Conservation (phyloP, 2,113 vertebrate species). For the Neogobius melanostomus region DNA sequence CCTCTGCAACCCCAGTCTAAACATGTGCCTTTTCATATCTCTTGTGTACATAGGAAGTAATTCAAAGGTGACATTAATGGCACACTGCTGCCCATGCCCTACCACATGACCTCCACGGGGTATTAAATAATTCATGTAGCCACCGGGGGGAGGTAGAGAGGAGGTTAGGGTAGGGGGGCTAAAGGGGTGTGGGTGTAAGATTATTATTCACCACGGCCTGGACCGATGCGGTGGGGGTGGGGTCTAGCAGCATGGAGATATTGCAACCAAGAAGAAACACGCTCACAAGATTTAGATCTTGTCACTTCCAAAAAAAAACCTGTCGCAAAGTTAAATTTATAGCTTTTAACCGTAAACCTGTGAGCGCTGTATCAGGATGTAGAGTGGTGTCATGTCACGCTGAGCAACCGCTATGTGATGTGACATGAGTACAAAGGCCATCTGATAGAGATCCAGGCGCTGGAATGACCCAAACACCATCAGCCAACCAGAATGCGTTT, state of each 20-base stretch:
- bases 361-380: background rate
- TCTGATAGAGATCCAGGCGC: conserved; percentile 5
- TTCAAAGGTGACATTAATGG: conserved; percentile 9
- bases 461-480: background rate
- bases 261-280: conserved; percentile 36
- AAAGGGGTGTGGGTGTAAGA: conserved; percentile 11
- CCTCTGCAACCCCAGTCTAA: background rate
- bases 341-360: background rate
- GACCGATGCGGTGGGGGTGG: conserved; percentile 33
- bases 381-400: conserved; percentile 5
- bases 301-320: background rate
- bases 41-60: background rate
- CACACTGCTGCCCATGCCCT: conserved; percentile 1
- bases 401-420: background rate
- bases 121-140: conserved; percentile 67
- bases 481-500: conserved; percentile 16
- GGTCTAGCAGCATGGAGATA: conserved; percentile 10
- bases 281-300: conserved; percentile 27
- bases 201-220: conserved; percentile 43
- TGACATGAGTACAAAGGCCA: conserved; percentile 18
- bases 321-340: background rate
- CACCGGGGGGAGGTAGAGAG: conserved; percentile 14
- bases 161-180: background rate
- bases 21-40: background rate
- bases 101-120: conserved; percentile 9